phyloP scores from a whole-genome alignment of 35 echinoderm and acorn worm species.

The Holothuria glaberrima region DNA sequence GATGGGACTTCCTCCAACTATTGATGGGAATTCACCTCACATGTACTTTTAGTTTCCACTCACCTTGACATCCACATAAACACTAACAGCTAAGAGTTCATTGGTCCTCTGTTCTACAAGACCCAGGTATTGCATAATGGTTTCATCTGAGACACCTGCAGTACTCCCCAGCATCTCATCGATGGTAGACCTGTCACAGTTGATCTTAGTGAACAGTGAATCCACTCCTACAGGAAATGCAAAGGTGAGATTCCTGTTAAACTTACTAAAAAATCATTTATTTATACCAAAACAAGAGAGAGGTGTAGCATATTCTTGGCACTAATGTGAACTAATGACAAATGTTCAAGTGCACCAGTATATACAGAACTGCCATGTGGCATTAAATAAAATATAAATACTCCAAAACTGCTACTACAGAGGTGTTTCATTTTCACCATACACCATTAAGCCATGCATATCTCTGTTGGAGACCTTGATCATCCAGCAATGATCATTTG shows the following conservation, averaged over 20 bases:
- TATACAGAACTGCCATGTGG: too few relatives aligned
- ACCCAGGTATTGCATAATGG: conserved; percentile 95
- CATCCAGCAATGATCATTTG: too few relatives aligned
- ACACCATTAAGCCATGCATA: too few relatives aligned
- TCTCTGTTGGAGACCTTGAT: too few relatives aligned
- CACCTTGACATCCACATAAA: conserved; percentile 81
- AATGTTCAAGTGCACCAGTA: too few relatives aligned
- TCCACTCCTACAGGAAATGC: conserved; percentile 73
- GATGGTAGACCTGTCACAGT: conserved; percentile 94
- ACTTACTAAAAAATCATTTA: not conserved
- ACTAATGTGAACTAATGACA: too few relatives aligned
- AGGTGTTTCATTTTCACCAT: too few relatives aligned
- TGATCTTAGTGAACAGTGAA: conserved; percentile 96
- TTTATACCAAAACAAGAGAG: not conserved
- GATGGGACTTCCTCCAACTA: too few relatives aligned
- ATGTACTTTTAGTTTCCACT: not conserved
- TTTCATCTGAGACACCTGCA: conserved; percentile 92
- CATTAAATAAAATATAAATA: too few relatives aligned
- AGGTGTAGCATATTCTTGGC: too few relatives aligned
- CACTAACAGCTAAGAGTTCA: conserved; percentile 89
- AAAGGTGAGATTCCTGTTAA: conserved; percentile 2
- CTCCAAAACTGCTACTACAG: too few relatives aligned
- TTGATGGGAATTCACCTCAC: too few relatives aligned
- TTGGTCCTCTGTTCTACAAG: conserved; percentile 98
- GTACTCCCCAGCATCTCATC: conserved; percentile 92